phyloP scores from a whole-genome alignment of 2,113 vertebrate genomes.

The Brienomyrus brachyistius region DNA sequence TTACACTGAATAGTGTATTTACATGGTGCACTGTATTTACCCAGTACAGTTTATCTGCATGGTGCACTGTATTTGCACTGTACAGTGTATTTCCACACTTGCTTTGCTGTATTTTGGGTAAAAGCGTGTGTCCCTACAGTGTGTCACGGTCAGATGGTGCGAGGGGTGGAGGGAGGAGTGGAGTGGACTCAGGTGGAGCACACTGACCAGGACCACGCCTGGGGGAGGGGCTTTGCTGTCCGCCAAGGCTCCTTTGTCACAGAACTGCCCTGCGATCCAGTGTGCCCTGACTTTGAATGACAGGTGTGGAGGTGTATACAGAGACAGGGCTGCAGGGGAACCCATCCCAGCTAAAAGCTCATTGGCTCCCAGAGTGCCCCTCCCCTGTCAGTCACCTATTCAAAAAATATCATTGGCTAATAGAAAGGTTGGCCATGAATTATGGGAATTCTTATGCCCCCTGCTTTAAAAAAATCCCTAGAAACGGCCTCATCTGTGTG shows the following conservation, averaged over 20 bases:
- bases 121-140: background rate
- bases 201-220: background rate
- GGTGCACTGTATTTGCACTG: background rate
- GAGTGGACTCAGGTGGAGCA: background rate
- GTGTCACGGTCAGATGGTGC: background rate
- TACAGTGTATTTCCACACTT: background rate
- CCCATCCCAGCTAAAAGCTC: background rate
- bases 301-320: background rate
- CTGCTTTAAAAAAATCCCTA: background rate
- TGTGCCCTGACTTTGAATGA: background rate
- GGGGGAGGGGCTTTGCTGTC: background rate
- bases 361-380: background rate
- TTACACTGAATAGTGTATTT: background rate
- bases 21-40: background rate
- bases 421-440: background rate
- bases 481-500: background rate
- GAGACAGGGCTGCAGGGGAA: too few species aligned
- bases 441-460: background rate
- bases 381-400: background rate
- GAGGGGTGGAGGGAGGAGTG: background rate
- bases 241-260: too few species aligned
- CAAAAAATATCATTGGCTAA: background rate
- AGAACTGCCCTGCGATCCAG: background rate
- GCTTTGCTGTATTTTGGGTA: background rate
- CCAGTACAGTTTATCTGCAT: background rate